Evolutionary conservation across 2,113 vertebrate genomes (phyloP).

Genomic region (Falcunculus frontatus): DNA sequence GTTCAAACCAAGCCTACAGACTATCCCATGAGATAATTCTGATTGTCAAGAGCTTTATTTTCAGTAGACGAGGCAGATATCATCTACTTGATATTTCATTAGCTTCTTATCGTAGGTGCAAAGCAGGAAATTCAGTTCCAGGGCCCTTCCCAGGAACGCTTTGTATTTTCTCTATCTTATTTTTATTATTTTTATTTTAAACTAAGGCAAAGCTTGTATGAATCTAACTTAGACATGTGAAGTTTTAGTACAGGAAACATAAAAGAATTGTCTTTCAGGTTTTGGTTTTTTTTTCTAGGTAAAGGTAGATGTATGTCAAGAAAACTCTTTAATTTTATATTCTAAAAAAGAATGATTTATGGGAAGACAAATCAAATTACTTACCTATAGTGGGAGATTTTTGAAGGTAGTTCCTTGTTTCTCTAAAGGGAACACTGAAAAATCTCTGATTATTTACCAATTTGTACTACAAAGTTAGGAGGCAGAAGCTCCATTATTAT

Average conservation of each 20-base stretch:
- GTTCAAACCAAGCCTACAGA: neutral
- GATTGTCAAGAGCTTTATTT: neutral
- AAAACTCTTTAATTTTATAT: constrained; percentile 55
- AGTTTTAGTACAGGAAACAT: constrained; percentile 32
- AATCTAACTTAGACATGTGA: neutral
- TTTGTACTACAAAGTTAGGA: constrained; percentile 37
- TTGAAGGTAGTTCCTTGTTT: neutral
- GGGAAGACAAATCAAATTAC: constrained; percentile 31
- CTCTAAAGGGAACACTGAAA: constrained; percentile 16
- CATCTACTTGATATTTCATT: constrained; percentile 1
- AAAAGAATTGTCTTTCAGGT: constrained; percentile 41
- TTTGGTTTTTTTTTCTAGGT: neutral
- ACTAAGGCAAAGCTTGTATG: neutral
- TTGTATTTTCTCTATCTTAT: neutral
- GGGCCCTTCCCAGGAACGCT: neutral
- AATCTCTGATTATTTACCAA: constrained; percentile 25
- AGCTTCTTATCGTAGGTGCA: neutral
- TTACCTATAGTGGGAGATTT: constrained; percentile 2
- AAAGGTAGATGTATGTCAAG: constrained; percentile 38
- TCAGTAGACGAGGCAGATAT: neutral
- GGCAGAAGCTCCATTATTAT: neutral
- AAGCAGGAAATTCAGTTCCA: neutral
- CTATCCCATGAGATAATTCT: neutral
- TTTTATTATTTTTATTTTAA: constrained; percentile 31
- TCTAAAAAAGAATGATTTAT: constrained; percentile 61